phyloP scores from a whole-genome alignment of 2,113 vertebrate species.

The Tretioscincus oriximinensis region DNA sequence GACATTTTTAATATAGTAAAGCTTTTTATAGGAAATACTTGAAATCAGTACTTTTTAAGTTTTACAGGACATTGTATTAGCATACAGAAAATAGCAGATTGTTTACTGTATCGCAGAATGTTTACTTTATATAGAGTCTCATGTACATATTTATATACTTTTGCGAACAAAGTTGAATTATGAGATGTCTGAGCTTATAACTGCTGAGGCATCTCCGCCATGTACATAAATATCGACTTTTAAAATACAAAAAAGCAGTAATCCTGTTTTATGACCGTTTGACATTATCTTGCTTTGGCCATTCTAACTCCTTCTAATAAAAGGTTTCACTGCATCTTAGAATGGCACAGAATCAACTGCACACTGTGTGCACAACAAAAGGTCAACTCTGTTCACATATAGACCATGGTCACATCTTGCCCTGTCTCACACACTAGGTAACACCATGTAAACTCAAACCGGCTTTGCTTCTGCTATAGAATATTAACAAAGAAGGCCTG shows the following conservation, averaged over 20 bases:
- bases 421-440: no score
- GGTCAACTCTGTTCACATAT: no score
- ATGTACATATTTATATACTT: constrained; percentile 82
- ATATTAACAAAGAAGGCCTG: no score
- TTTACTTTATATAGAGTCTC: constrained; percentile 72
- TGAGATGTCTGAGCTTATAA: constrained; percentile 65
- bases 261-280: constrained; percentile 26
- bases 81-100: constrained; percentile 61
- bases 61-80: constrained; percentile 66
- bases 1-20: constrained; percentile 63
- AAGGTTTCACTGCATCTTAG: no score
- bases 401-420: no score
- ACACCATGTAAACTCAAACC: no score
- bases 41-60: constrained; percentile 72
- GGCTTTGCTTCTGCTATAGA: no score
- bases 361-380: no score
- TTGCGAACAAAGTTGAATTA: constrained; percentile 64
- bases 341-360: no score
- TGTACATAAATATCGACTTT: constrained; percentile 80
- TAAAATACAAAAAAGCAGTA: constrained; percentile 42
- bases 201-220: constrained; percentile 55
- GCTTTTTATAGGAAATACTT: constrained; percentile 72
- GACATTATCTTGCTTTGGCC: not conserved
- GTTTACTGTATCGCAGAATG: constrained; percentile 71
- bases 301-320: not conserved